Conservation (phyloP, 2,113 vertebrate species). For the Ramphastos sulfuratus region DNA sequence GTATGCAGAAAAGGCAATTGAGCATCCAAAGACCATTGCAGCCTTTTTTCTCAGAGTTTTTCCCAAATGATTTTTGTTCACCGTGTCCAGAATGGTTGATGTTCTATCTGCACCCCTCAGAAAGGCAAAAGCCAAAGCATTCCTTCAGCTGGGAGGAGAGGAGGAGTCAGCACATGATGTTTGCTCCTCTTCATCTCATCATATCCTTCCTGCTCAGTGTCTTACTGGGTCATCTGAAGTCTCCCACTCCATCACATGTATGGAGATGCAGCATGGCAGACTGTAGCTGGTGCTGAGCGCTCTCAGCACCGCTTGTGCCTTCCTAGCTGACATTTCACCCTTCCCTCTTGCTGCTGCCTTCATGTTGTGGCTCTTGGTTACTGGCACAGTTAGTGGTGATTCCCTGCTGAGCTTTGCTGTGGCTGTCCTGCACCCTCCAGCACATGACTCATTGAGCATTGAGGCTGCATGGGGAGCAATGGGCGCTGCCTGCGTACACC, state of each 20-base stretch:
- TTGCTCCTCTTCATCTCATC: not conserved
- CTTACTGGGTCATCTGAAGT: not conserved
- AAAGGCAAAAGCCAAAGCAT: not conserved
- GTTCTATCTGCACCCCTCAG: not conserved
- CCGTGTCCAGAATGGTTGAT: not conserved
- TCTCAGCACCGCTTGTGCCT: not conserved
- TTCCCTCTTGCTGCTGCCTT: not conserved
- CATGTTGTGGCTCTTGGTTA: not conserved
- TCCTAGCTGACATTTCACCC: not conserved
- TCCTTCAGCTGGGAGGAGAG: not conserved
- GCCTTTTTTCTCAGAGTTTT: not conserved
- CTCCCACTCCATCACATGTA: not conserved
- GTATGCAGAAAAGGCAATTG: not conserved
- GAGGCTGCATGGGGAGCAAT: rapidly evolving
- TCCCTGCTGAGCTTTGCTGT: not conserved
- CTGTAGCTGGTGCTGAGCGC: not conserved
- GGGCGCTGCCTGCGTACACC: not conserved
- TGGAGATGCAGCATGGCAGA: not conserved
- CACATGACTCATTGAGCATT: rapidly evolving
- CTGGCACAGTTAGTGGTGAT: not conserved
- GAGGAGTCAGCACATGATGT: not conserved
- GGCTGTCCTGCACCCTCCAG: not conserved
- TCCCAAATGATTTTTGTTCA: not conserved
- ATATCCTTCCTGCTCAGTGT: not conserved
- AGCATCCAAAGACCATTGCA: not conserved